These are phyloP conservation scores for Diploscapter pachys DNA, from an alignment of 1,140 invertebrate species.

Conservation along the genomic window DNA sequence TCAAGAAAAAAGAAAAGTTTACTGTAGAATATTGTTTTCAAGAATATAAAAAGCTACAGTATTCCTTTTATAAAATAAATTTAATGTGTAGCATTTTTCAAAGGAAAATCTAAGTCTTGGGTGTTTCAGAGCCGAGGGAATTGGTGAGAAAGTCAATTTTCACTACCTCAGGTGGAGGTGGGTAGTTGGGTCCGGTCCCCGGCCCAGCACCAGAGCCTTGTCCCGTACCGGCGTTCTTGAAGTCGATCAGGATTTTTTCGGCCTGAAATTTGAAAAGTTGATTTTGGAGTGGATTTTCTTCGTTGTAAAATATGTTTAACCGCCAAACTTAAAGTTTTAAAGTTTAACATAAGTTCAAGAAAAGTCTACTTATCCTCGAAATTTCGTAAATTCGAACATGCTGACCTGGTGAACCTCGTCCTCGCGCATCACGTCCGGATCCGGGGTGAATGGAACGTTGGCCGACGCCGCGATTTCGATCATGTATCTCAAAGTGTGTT, in stretches of 20 bases:
- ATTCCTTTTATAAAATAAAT: too few relatives aligned
- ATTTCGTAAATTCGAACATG: neutral
- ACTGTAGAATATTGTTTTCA: too few relatives aligned
- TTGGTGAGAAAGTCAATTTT: neutral
- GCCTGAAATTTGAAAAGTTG: slow-evolving; percentile 45
- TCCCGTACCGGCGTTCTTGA: slow-evolving; percentile 55
- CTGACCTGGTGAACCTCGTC: slow-evolving; percentile 63
- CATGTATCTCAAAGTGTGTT: slow-evolving; percentile 58
- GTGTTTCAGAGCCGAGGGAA: neutral
- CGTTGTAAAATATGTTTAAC: too few relatives aligned
- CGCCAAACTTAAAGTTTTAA: slow-evolving; percentile 3
- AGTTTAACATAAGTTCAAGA: neutral
- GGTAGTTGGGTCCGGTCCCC: neutral
- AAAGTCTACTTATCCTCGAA: neutral
- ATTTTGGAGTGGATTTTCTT: too few relatives aligned
- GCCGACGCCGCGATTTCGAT: slow-evolving; percentile 90
- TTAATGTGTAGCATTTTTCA: too few relatives aligned
- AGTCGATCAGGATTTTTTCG: slow-evolving; percentile 77
- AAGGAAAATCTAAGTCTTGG: too few relatives aligned
- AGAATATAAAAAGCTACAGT: too few relatives aligned
- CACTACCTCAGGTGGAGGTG: slow-evolving; percentile 14
- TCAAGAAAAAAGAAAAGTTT: too few relatives aligned
- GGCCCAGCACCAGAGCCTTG: neutral
- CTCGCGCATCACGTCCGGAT: slow-evolving; percentile 77
- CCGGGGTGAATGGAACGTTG: slow-evolving; percentile 85